Evolutionary conservation across 2,113 vertebrate genomes (phyloP).

Genomic region (Megaceryle maxima): DNA sequence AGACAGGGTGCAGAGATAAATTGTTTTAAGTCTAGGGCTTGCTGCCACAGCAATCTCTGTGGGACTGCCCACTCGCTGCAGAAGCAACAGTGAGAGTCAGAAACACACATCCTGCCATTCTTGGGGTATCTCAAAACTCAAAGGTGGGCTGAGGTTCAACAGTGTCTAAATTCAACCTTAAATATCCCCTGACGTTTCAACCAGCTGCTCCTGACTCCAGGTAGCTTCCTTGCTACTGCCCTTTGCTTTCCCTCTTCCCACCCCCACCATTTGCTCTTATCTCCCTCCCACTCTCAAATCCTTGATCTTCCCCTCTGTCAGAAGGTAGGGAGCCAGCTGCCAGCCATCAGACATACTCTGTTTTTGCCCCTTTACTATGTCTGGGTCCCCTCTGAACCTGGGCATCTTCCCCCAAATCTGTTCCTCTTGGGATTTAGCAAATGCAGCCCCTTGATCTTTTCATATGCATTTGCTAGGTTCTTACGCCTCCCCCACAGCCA

Average conservation of each 20-base stretch:
- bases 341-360: background rate
- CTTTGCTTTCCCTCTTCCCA: background rate
- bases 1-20: background rate
- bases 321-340: slow-evolving; percentile 1
- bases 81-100: background rate
- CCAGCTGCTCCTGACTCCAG: background rate
- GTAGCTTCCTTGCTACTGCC: background rate
- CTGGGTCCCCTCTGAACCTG: background rate
- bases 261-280: background rate
- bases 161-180: background rate
- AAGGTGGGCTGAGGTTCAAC: background rate
- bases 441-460: slow-evolving; percentile 65
- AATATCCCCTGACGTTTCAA: background rate
- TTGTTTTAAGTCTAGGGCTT: background rate
- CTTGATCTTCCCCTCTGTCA: background rate
- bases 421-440: slow-evolving; percentile 19
- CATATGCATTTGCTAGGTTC: slow-evolving; percentile 32
- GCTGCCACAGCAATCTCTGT: background rate
- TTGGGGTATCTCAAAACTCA: background rate
- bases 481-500: background rate
- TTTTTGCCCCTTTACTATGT: background rate
- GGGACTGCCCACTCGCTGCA: background rate
- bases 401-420: background rate
- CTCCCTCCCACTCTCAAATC: background rate
- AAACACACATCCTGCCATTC: background rate